These are phyloP conservation scores for Metellina segmentata DNA, from an alignment of 2,888 invertebrate species.

Conservation along the genomic window DNA sequence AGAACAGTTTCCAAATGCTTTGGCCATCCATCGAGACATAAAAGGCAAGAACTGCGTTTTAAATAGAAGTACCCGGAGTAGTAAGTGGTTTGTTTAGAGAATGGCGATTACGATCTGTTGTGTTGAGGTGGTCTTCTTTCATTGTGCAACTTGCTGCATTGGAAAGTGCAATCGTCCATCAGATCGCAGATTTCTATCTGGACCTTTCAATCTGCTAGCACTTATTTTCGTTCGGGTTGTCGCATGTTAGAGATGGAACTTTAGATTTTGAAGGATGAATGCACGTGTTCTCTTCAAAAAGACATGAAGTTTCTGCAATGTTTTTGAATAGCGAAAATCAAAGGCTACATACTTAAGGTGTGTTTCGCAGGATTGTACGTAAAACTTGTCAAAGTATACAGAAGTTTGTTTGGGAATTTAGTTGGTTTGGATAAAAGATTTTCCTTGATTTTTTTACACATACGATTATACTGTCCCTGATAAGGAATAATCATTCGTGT, in stretches of 20 bases:
- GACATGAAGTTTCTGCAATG: not conserved
- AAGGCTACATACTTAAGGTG: not conserved
- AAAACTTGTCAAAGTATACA: too few species aligned
- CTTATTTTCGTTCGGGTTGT: not conserved
- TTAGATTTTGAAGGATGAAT: not conserved
- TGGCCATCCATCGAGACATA: not conserved
- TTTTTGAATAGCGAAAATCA: conserved; percentile 8
- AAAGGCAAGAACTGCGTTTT: not conserved
- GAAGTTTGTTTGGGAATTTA: too few species aligned
- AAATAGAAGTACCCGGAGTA: not conserved
- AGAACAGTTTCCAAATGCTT: not conserved
- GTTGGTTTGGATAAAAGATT: too few species aligned
- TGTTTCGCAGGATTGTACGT: too few species aligned
- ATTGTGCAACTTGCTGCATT: not conserved
- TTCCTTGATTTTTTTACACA: too few species aligned
- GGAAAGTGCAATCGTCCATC: not conserved
- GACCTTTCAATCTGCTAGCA: not conserved
- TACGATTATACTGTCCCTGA: too few species aligned
- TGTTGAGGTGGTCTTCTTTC: not conserved
- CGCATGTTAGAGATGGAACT: not conserved
- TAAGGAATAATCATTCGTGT: too few species aligned
- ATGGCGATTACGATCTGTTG: not conserved
- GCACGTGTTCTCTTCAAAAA: not conserved
- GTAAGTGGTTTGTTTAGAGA: not conserved
- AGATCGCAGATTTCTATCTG: not conserved